Base-by-base conservation (phyloP, 2,797 vertebrate genomes). In the Etheostoma nigrum region DNA sequence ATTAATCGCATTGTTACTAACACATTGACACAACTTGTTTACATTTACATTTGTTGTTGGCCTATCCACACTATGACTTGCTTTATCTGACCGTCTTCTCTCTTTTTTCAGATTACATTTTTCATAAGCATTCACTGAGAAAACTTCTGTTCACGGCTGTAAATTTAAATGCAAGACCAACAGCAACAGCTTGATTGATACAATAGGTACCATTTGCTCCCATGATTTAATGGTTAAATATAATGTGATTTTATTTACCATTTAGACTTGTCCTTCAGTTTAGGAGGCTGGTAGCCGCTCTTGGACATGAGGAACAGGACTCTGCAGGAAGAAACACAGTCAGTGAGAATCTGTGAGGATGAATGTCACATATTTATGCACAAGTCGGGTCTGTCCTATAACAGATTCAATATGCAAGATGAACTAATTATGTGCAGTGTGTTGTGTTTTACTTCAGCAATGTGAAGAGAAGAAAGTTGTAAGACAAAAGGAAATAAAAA, bases 271-370 rank as follows among this genome's bases (percentile, higher is more conserved):
- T 98, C 97, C 89, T 96, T 97, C 66, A 98, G 93, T 86, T 97
- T 96, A 0, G 97, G 97, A 13, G 97, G 96, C 91, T 98, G 97
- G 91, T 97, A 98, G 55, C 97, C 96, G 15, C 96, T 98, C 85
- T 98, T 98, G 5, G 97, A 97, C 97, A 98, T 98, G 61, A 98
- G 96, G 73, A 98, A 97, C 72, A 98, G 90, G 33, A 97, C 96
- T 66, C 97, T 98, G 64, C 23, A 71, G 70, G 63, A 53, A 69
- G 10, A 45, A 72, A 44, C 14, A 55, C 5, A 52, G n/a, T 44
- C n/a, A 52, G 1, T 67, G 30, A 73, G 21, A 62, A 49, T 58
- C 4, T 73, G 33, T 57, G 18, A 52, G 9, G 16, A 23, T 59
- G 8, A 33, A 61, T 36, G 18, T 67, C 54, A 36, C 57, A 54